Conservation (phyloP, 1,140 invertebrate species). For the Sipha flava region DNA sequence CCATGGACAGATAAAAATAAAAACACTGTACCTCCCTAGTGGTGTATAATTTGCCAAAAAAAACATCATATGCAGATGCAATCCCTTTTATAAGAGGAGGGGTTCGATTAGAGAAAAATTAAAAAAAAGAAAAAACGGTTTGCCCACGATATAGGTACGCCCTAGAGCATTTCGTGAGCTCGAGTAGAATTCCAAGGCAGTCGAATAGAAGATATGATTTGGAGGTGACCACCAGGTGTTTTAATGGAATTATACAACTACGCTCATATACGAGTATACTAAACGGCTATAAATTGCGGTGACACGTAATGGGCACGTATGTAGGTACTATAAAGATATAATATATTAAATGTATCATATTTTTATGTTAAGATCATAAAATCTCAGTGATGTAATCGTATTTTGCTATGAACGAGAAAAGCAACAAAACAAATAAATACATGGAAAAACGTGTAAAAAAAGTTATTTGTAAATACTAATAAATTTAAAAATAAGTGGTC, state of each 20-base stretch:
- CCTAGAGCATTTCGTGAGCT: background rate
- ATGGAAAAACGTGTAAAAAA: too few relatives aligned
- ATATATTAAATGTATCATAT: too few relatives aligned
- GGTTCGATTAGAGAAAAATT: too few relatives aligned
- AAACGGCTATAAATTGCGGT: background rate
- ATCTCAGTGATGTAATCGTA: background rate
- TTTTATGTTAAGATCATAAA: background rate
- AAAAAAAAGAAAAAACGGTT: background rate
- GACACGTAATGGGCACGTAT: background rate
- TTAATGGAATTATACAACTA: background rate
- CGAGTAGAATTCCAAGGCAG: background rate
- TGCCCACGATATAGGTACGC: background rate
- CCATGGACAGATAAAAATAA: conserved; percentile 2
- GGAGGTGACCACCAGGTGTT: conserved; percentile 5
- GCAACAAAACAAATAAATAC: background rate
- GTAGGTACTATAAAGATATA: background rate
- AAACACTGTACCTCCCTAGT: background rate
- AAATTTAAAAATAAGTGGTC: too few relatives aligned
- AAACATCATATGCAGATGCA: background rate
- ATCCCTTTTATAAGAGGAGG: background rate
- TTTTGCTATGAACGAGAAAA: background rate
- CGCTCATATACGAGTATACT: too few relatives aligned
- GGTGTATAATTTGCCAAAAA: background rate
- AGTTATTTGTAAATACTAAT: too few relatives aligned
- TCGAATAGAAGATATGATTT: background rate